A percentile compares a stretch with the other conserved stretches of the same genome.
These are phyloP conservation scores for Catagonus wagneri DNA, from an alignment of 2,113 vertebrate genomes.

Conservation along the genomic window DNA sequence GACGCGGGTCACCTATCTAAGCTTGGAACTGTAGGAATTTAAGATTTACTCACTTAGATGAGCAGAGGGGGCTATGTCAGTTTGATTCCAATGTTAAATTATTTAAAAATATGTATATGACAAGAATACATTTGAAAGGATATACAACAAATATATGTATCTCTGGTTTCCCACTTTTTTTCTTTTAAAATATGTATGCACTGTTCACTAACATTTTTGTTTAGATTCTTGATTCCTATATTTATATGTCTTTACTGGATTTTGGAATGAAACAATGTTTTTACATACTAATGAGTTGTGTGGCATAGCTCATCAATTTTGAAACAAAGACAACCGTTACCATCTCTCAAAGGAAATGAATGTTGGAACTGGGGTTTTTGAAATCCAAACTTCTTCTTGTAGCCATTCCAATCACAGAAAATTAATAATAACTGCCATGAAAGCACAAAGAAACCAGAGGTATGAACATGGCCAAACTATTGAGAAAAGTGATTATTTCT, in stretches of 20 bases:
- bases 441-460: not conserved
- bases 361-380: not conserved
- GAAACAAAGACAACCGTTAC: not conserved
- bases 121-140: not conserved
- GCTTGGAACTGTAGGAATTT: not conserved
- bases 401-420: not conserved
- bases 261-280: slow-evolving; percentile 18
- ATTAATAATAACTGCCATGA: not conserved
- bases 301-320: not conserved
- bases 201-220: not conserved
- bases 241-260: slow-evolving; percentile 10
- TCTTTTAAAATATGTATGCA: not conserved
- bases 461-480: not conserved
- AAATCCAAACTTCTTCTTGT: not conserved
- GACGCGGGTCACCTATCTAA: not conserved
- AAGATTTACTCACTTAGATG: slow-evolving; percentile 26
- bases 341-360: not conserved
- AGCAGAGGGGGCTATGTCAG: not conserved
- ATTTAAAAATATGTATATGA: not conserved
- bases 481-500: not conserved
- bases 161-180: not conserved
- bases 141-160: not conserved
- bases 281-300: slow-evolving; percentile 1
- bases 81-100: not conserved
- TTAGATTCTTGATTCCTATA: not conserved